These are phyloP conservation scores for Madoqua kirkii DNA, from an alignment of 2,113 vertebrate genomes.

Conservation along the genomic window DNA sequence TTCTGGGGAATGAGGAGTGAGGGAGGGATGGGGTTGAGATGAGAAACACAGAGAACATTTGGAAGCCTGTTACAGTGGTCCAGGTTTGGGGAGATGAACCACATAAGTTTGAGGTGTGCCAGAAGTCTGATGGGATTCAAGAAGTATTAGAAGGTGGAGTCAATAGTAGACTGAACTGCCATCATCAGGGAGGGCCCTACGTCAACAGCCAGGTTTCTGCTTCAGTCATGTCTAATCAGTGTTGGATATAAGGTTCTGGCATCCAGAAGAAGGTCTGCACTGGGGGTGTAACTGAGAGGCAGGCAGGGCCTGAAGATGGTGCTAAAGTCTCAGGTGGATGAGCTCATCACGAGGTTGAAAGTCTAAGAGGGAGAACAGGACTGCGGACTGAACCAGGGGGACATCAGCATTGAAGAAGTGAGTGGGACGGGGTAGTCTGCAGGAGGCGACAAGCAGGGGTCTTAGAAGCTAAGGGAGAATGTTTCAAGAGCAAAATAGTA, in stretches of 20 bases:
- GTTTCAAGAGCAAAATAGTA: neutral
- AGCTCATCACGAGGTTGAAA: neutral
- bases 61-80: neutral
- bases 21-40: neutral
- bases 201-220: neutral
- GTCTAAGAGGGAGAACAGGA: neutral
- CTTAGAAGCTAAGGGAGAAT: neutral
- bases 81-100: neutral
- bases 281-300: neutral
- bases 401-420: neutral
- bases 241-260: neutral
- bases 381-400: neutral
- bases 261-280: neutral
- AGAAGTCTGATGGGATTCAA: neutral
- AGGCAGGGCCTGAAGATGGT: neutral
- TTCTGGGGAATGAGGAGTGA: neutral
- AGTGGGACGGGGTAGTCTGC: neutral
- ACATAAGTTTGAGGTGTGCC: neutral
- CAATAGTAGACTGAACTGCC: neutral
- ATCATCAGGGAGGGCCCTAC: neutral
- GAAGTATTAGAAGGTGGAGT: neutral
- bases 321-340: neutral
- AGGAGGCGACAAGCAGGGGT: neutral
- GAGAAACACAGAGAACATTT: neutral
- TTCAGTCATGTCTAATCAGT: neutral